Percentiles rank a stretch among this genome's conserved stretches.
These are phyloP conservation scores for Mus caroli DNA, from an alignment of 2,797 vertebrate genomes.

Conservation along the genomic window DNA sequence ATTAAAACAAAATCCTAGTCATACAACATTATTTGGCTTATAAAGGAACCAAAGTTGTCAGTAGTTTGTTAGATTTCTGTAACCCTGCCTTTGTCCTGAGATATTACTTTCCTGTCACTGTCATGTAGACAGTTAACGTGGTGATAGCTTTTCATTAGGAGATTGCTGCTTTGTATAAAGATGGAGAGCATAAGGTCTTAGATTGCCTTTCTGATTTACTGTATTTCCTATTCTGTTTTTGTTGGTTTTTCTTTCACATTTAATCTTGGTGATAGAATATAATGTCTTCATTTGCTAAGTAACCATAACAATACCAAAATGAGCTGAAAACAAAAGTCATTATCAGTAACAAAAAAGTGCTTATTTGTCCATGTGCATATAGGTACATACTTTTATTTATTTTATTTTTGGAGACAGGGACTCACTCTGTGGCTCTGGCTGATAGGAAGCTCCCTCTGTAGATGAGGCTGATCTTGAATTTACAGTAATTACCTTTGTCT, in stretches of 20 bases:
- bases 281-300: constrained; percentile 54
- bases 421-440: background rate
- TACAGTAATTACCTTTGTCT: background rate
- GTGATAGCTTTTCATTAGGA: constrained; percentile 31
- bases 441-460: background rate
- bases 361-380: background rate
- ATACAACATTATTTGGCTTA: background rate
- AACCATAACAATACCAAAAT: constrained; percentile 14
- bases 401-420: background rate
- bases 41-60: background rate
- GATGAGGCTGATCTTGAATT: background rate
- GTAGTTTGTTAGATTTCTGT: constrained; percentile 32
- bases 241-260: constrained; percentile 8
- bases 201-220: constrained; percentile 45
- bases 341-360: background rate
- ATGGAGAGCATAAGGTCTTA: constrained; percentile 38
- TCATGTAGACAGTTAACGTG: background rate
- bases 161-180: constrained; percentile 4
- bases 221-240: constrained; percentile 18
- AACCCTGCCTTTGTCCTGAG: constrained; percentile 38
- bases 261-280: constrained; percentile 31
- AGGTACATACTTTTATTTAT: background rate
- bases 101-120: background rate
- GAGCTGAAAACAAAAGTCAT: background rate
- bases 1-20: background rate